These are phyloP conservation scores for Temnothorax longispinosus DNA, from an alignment of 1,140 invertebrate genomes.

Conservation along the genomic window DNA sequence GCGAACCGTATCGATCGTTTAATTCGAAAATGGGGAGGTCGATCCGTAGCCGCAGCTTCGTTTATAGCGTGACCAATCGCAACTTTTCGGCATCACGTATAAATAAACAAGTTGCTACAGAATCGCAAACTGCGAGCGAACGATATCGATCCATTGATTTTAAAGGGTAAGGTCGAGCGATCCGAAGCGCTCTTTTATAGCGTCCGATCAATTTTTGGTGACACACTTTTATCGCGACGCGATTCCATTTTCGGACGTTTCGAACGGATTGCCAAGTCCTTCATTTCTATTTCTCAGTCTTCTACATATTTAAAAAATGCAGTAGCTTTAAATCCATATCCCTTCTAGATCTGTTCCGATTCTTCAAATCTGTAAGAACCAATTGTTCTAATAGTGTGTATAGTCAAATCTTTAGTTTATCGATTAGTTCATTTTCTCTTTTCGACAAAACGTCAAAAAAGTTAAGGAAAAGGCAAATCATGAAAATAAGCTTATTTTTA, in stretches of 20 bases:
- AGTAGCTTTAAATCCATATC: neutral
- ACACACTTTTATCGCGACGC: conserved; percentile 27
- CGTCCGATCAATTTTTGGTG: conserved; percentile 40
- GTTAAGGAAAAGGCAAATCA: neutral
- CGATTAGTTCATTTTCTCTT: neutral
- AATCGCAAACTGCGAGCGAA: conserved; percentile 1
- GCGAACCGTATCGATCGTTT: conserved; percentile 59
- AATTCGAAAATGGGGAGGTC: conserved; percentile 59
- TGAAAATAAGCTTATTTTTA: neutral
- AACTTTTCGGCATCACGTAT: conserved; percentile 36
- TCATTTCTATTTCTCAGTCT: neutral
- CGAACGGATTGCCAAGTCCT: neutral
- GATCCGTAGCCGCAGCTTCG: conserved; percentile 28
- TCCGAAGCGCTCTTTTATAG: conserved; percentile 27
- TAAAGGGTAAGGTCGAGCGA: conserved; percentile 44
- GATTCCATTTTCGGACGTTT: conserved; percentile 30
- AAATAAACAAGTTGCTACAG: conserved; percentile 45
- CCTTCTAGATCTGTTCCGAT: neutral
- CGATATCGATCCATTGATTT: conserved; percentile 36
- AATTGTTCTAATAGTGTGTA: neutral
- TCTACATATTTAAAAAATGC: neutral
- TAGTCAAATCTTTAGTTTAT: neutral
- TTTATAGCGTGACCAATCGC: conserved; percentile 27
- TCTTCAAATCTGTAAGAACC: neutral
- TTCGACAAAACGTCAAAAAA: neutral